Base-by-base conservation (phyloP, 2,113 vertebrate genomes). In the Sander lucioperca region DNA sequence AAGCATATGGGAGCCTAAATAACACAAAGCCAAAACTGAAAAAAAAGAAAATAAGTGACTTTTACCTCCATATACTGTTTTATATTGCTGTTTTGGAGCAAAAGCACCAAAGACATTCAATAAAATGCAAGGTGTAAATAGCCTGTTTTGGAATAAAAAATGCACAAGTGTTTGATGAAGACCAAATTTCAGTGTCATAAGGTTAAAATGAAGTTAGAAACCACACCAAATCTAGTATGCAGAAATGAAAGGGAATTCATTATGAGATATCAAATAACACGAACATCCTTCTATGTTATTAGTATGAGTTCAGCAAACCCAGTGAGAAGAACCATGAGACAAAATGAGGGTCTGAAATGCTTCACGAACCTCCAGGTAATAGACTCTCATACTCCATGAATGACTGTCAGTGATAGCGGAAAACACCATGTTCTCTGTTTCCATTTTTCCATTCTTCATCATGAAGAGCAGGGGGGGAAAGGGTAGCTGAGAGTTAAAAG, bases 361-460 rank as follows among this genome's bases (percentile, higher is more conserved):
- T 84, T 53, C 48, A 76, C 15, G 67, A 88, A 81, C 82, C 70
- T 79, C 27, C 53, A 12, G 70, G 79, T 90, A 87, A 91, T 89
- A 81, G 86, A 82, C 80, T 85, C 85, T 83, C 58, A 57, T 66
- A 21, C 79, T 79, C 70, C 43, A 67, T 88, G 75, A 89, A 67
- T 85, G 84, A 87, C 77, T 62, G 72, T 84, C 79, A 82, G 72
- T 48, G 78, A 83, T 65, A 66, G 85, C 58, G 75, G 62, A 83
- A 71, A 86, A 83, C 76, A 77, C 57, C 73, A 54, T 69, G 71
- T 79, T 58, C 65, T 69, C 77, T n/a, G 57, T 77, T 89, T 69
- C 83, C 65, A 86, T 83, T 78, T 77, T 89, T 72, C 83, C 65
- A 88, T 83, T 78, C 86, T 83, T 84, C 67, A 80, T 80, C 64